These are phyloP conservation scores for Cyprinodon diabolis DNA, from an alignment of 2,797 vertebrate genomes.

Conservation along the genomic window DNA sequence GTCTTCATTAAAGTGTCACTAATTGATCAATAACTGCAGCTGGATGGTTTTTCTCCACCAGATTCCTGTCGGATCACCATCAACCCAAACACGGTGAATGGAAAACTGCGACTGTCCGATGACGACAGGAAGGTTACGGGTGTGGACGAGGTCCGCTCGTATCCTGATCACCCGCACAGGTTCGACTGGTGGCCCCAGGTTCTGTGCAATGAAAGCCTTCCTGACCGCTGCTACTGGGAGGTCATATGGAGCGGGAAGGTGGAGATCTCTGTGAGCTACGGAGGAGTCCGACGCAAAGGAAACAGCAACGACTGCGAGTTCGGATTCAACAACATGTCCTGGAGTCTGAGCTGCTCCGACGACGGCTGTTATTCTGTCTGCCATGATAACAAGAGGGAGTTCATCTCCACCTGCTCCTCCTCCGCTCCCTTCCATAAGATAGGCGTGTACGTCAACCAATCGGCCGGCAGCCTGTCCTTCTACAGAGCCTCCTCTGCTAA, in stretches of 20 bases:
- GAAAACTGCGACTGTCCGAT: neutral
- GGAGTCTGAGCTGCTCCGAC: constrained; percentile 9
- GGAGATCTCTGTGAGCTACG: constrained; percentile 2
- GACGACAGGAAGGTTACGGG: neutral
- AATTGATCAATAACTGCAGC: neutral
- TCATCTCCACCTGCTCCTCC: neutral
- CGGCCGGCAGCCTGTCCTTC: neutral
- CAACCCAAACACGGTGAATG: neutral
- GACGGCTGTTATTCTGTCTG: neutral
- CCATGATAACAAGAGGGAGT: neutral
- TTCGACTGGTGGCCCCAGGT: neutral
- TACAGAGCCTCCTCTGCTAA: neutral
- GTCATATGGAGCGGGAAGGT: neutral
- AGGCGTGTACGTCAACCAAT: neutral
- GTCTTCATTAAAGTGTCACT: neutral
- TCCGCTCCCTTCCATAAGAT: neutral
- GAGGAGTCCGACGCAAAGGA: neutral
- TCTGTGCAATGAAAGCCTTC: neutral
- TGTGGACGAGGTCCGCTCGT: neutral
- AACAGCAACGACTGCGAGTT: neutral
- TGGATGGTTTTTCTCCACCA: neutral
- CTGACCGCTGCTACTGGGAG: constrained; percentile 7
- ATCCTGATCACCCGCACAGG: neutral
- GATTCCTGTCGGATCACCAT: neutral
- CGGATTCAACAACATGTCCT: constrained; percentile 1